Evolutionary conservation across 92 coral and sea anemone species (phyloP).

Genomic region (Epizoanthus fatuus): DNA sequence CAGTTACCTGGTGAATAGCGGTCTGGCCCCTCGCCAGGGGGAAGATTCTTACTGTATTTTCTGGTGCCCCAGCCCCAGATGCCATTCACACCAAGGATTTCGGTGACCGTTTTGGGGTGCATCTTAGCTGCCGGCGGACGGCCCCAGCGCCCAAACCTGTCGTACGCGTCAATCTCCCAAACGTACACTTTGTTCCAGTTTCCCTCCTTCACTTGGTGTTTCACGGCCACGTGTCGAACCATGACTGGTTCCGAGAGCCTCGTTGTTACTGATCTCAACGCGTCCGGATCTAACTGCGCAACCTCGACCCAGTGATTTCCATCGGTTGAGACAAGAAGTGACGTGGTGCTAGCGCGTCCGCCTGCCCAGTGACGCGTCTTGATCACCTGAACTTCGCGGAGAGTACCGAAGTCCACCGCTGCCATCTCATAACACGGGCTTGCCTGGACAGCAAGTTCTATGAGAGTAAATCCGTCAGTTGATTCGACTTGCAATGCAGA

Average conservation of each 20-base stretch:
- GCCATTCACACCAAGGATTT: constrained; percentile 27
- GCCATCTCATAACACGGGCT: constrained; percentile 35
- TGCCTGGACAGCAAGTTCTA: constrained; percentile 7
- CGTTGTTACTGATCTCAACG: constrained; percentile 6
- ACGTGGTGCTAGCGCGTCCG: constrained; percentile 1
- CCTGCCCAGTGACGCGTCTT: constrained; percentile 24
- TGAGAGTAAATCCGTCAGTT: background rate
- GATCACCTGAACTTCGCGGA: constrained; percentile 21
- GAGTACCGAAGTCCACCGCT: constrained; percentile 19
- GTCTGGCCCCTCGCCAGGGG: constrained; percentile 22
- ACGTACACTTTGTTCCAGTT: constrained; percentile 26
- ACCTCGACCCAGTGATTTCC: constrained; percentile 18
- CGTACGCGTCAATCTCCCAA: constrained; percentile 23
- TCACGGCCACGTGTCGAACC: constrained; percentile 26
- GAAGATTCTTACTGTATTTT: constrained; percentile 10
- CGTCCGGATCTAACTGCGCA: constrained; percentile 19
- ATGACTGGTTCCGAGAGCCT: background rate
- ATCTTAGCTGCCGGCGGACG: background rate
- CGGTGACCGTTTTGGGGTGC: background rate
- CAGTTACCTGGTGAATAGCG: constrained; percentile 8
- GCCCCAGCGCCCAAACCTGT: constrained; percentile 26
- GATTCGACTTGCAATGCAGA: constrained; percentile 3
- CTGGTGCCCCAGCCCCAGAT: constrained; percentile 40
- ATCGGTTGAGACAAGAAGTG: constrained; percentile 25
- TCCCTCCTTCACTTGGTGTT: constrained; percentile 13